Evolutionary conservation across 2,888 invertebrate genomes (phyloP).

Genomic region (Brassicogethes aeneus): DNA sequence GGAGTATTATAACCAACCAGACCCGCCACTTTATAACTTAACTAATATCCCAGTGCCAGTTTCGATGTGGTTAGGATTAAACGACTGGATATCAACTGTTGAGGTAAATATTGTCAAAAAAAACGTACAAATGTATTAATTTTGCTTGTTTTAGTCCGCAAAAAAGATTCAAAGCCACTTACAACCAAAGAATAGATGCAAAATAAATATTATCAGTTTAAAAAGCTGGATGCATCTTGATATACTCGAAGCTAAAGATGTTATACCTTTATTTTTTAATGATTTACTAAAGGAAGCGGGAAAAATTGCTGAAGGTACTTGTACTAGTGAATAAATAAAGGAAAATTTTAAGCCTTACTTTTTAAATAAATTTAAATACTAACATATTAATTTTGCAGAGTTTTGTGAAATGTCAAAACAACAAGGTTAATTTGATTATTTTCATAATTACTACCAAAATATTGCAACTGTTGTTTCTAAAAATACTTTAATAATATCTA

Average conservation of each 20-base stretch:
- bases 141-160: neutral
- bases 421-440: too few species aligned
- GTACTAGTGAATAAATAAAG: too few species aligned
- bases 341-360: too few species aligned
- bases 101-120: neutral
- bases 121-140: neutral
- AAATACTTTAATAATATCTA: too few species aligned
- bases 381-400: too few species aligned
- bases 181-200: neutral
- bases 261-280: neutral
- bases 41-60: slow-evolving; percentile 6
- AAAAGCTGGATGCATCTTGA: slow-evolving; percentile 5
- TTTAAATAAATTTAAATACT: too few species aligned
- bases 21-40: slow-evolving; percentile 10
- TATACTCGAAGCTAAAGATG: slow-evolving; percentile 4
- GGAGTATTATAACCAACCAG: slow-evolving; percentile 2
- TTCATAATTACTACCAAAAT: too few species aligned
- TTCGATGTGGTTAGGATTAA: slow-evolving; percentile 5
- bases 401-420: too few species aligned
- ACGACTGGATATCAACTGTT: slow-evolving; percentile 8
- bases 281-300: too few species aligned
- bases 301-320: too few species aligned
- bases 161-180: too few species aligned
- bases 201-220: slow-evolving; percentile 2
- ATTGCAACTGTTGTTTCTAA: too few species aligned